Conservation (phyloP, 2,888 invertebrate genomes). For the Gastrophysa polygoni region DNA sequence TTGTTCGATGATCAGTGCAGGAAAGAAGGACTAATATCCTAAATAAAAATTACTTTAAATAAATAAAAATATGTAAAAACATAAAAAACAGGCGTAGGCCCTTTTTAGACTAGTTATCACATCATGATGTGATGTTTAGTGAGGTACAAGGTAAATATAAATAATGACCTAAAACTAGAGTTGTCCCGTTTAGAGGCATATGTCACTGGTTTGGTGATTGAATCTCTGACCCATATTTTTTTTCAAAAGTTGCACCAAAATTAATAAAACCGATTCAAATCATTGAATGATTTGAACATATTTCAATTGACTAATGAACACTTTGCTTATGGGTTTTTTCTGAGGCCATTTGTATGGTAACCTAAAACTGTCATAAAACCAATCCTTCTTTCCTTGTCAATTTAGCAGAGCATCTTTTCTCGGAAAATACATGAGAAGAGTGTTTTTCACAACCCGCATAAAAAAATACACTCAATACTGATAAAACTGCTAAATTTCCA, state of each 20-base stretch:
- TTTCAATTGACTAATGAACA: no score
- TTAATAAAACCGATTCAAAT: no score
- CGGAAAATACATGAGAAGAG: conserved; percentile 42
- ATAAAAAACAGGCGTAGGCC: conserved; percentile 42
- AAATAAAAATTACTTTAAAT: conserved; percentile 29
- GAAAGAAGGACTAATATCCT: conserved; percentile 40
- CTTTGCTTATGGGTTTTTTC: no score
- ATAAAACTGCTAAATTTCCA: conserved; percentile 39
- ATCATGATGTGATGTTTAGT: conserved; percentile 40
- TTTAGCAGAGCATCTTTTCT: conserved; percentile 36
- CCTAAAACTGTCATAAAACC: conserved; percentile 37
- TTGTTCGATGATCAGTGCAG: conserved; percentile 28
- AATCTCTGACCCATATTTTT: not conserved
- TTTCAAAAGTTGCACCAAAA: no score
- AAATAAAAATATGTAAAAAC: conserved; percentile 45
- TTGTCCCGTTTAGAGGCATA: conserved; percentile 18
- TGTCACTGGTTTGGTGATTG: conserved; percentile 1
- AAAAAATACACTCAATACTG: conserved; percentile 52
- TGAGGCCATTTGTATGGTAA: conserved; percentile 40
- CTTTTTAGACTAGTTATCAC: conserved; percentile 50
- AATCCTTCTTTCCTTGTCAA: conserved; percentile 44
- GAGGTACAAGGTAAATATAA: conserved; percentile 43
- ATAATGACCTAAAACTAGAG: conserved; percentile 29
- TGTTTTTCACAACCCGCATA: conserved; percentile 54
- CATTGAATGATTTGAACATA: no score